These are phyloP conservation scores for Stictocephala bisonia DNA, from an alignment of 2,888 invertebrate species.

Conservation along the genomic window DNA sequence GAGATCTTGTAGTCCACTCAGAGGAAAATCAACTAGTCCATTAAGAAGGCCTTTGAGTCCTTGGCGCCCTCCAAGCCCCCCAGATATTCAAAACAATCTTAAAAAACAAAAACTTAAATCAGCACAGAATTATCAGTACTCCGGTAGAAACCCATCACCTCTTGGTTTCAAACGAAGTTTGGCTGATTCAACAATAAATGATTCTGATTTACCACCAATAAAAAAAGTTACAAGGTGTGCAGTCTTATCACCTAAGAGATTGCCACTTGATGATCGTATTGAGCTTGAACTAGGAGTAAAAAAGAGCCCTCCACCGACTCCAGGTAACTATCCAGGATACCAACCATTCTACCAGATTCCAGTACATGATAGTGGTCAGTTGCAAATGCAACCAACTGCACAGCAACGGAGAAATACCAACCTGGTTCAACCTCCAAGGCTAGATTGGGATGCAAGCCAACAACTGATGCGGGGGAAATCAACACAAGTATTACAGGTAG, in stretches of 20 bases:
- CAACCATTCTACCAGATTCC: conserved; percentile 44
- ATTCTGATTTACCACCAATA: conserved; percentile 65
- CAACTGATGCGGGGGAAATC: conserved; percentile 37
- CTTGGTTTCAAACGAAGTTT: conserved; percentile 62
- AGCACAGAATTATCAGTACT: conserved; percentile 9
- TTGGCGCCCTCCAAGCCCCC: conserved; percentile 19
- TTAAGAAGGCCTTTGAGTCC: neutral
- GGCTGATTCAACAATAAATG: conserved; percentile 69
- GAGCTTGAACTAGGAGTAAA: conserved; percentile 71
- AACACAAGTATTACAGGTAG: conserved; percentile 42
- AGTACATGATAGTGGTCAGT: conserved; percentile 15
- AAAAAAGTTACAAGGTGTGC: conserved; percentile 58
- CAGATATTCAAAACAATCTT: neutral
- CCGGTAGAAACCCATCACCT: conserved; percentile 42
- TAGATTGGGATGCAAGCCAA: conserved; percentile 39
- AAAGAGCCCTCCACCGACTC: conserved; percentile 61
- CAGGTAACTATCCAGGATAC: conserved; percentile 26
- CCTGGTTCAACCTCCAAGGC: conserved; percentile 43
- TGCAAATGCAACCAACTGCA: conserved; percentile 11
- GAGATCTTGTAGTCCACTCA: neutral
- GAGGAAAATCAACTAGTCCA: conserved; percentile 6
- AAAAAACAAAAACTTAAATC: neutral
- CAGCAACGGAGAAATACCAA: conserved; percentile 29
- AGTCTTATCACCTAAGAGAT: conserved; percentile 68
- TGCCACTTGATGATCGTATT: conserved; percentile 72